Evolutionary conservation across 2,797 vertebrate genomes (phyloP), one percentile per base, ranked within the genome.

Genomic region (Siniperca undulata): DNA sequence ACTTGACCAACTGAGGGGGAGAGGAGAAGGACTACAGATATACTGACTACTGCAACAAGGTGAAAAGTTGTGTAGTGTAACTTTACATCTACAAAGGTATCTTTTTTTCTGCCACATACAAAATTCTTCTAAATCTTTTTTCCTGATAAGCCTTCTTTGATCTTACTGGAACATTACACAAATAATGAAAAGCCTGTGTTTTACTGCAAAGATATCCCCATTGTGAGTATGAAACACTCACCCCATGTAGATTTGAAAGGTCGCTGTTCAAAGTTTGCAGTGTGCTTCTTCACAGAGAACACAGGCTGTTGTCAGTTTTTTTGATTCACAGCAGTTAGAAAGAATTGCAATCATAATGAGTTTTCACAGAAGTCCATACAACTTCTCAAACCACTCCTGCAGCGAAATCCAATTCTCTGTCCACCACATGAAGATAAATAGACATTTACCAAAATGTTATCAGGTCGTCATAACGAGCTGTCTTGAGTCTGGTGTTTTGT

Each of bases 1-100:
- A 68, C 78, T 46, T 40, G 24, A 74, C 80, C 81, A 68, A 59
- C 75, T 61, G 77, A 77, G 69, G 56, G 24, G 69, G 56, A 59
- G 42, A 34, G 62, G 56, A 66, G 38, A 40, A 34, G 16, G 22
- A 40, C 71, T 75, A 77, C 36, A 71, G 64, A n/a, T 34, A 27
- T 27, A 53, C 65, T 84, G 20, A 70, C 46, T 67, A 58, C n/a
- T 79, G 60, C 80, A 55, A 74, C 22, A 30, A 74, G 70, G 68
- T 1, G n/a, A 20, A 58, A 75, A 76, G 69, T 38, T 67, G 12
- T 46, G 19, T 10, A 7, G 48, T 24, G 3, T 24, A 74, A 62
- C 58, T 83, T 62, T 38, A 42, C 40, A 75, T 68, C 56, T 66
- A n/a, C 27, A 64, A 56, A 62, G 5, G 8, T 24, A n/a, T 17